Percentiles rank a stretch among this genome's conserved stretches.
Conservation (phyloP, 2,797 vertebrate species). For the Cyprinella venusta region DNA sequence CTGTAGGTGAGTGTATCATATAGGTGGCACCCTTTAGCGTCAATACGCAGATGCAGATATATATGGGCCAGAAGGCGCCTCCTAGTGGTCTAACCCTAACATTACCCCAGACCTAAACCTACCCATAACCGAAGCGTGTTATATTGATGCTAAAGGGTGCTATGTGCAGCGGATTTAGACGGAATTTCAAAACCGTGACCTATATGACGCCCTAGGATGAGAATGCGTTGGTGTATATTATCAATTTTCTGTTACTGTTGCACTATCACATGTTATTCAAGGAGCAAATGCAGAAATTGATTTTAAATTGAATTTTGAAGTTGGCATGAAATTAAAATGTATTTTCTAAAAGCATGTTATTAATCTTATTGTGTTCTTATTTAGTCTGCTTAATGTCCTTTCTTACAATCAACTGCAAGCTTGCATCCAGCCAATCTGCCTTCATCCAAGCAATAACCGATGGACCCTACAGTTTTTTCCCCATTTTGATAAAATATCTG, state of each 20-base stretch:
- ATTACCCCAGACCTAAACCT: too few species aligned
- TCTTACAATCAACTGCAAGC: background rate
- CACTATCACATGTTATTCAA: background rate
- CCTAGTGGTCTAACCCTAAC: too few species aligned
- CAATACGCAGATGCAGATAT: too few species aligned
- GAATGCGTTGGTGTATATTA: too few species aligned
- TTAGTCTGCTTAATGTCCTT: background rate
- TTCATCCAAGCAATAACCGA: background rate
- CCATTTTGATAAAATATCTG: background rate
- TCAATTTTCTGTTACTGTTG: background rate
- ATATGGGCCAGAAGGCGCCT: too few species aligned
- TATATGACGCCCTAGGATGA: too few species aligned
- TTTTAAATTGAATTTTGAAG: background rate
- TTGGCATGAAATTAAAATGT: background rate
- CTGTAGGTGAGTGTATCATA: too few species aligned
- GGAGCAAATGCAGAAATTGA: background rate
- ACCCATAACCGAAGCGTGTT: too few species aligned
- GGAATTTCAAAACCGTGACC: too few species aligned
- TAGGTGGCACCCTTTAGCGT: too few species aligned
- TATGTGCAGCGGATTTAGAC: too few species aligned
- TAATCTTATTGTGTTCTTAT: background rate
- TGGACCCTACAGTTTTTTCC: background rate
- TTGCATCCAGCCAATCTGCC: background rate
- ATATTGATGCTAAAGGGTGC: too few species aligned
- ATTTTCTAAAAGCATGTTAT: background rate